A percentile compares a stretch with the other conserved stretches of the same genome.
These are phyloP conservation scores for Holothuria leucospilota DNA, from an alignment of 53 echinoderm and acorn worm species.

Conservation along the genomic window DNA sequence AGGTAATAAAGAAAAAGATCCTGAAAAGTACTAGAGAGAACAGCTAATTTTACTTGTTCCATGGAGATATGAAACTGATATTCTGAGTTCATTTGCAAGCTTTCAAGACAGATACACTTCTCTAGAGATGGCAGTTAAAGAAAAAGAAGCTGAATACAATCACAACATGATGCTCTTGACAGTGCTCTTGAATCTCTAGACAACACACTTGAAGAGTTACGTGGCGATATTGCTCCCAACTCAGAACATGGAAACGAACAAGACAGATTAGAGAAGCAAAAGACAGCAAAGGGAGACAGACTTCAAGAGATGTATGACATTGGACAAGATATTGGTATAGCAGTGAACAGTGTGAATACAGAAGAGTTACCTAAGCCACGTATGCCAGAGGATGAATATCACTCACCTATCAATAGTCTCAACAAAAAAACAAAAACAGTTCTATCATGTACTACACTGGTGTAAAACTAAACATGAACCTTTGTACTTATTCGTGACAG, in stretches of 20 bases:
- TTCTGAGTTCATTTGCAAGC: constrained; percentile 9
- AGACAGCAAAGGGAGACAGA: not conserved
- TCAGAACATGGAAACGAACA: not conserved
- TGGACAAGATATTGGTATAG: constrained; percentile 48
- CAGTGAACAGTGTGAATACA: constrained; percentile 40
- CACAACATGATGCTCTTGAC: constrained; percentile 15
- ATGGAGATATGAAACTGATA: constrained; percentile 29
- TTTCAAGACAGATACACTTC: not conserved
- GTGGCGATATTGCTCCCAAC: not conserved
- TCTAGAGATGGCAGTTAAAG: not conserved
- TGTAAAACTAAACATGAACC: constrained; percentile 14
- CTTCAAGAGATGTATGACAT: constrained; percentile 57
- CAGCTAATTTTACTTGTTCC: constrained; percentile 30
- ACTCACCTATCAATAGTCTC: constrained; percentile 44
- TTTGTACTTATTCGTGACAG: constrained; percentile 50
- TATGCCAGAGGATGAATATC: constrained; percentile 56
- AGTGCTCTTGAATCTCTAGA: constrained; percentile 5
- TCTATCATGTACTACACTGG: constrained; percentile 54
- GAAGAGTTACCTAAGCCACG: constrained; percentile 41
- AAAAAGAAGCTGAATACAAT: not conserved
- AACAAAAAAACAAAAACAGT: constrained; percentile 66
- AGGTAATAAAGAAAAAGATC: not conserved
- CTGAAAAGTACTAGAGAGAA: not conserved
- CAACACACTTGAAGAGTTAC: not conserved
- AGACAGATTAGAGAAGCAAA: not conserved